Conservation (phyloP, 2,113 vertebrate genomes). For the Heteronetta atricapilla region DNA sequence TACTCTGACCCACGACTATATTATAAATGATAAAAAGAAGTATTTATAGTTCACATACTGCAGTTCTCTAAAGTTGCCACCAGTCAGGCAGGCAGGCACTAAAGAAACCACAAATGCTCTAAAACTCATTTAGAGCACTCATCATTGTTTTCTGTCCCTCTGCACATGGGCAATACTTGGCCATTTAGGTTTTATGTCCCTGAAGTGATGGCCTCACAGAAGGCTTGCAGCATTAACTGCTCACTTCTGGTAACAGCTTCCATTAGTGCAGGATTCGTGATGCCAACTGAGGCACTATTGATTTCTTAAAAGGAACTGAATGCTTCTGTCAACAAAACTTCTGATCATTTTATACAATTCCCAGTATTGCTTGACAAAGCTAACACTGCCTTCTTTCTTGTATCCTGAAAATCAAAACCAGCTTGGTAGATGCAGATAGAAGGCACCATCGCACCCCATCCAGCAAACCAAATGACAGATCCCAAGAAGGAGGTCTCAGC, state of each 20-base stretch:
- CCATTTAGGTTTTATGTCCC: conserved; percentile 1
- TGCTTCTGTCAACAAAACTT: conserved; percentile 20
- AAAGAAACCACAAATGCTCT: conserved; percentile 17
- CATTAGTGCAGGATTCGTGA: conserved; percentile 30
- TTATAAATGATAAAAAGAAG: background rate
- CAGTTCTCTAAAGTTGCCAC: background rate
- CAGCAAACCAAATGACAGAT: background rate
- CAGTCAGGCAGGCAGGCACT: background rate
- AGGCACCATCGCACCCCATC: background rate
- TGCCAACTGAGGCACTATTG: conserved; percentile 29
- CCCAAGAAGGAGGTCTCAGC: background rate
- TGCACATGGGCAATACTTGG: background rate
- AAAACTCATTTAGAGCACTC: background rate
- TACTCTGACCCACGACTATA: background rate
- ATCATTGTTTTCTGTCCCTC: background rate
- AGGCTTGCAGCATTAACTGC: background rate
- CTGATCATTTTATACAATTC: background rate
- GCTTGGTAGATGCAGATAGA: background rate
- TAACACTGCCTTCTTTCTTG: background rate
- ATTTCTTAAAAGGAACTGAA: conserved; percentile 72
- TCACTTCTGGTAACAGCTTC: conserved; percentile 34
- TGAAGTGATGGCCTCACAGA: background rate
- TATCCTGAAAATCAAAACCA: background rate
- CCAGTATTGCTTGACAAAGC: background rate
- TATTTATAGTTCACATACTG: background rate